Conservation (phyloP, 2,797 vertebrate genomes). For the Enoplosus armatus region DNA sequence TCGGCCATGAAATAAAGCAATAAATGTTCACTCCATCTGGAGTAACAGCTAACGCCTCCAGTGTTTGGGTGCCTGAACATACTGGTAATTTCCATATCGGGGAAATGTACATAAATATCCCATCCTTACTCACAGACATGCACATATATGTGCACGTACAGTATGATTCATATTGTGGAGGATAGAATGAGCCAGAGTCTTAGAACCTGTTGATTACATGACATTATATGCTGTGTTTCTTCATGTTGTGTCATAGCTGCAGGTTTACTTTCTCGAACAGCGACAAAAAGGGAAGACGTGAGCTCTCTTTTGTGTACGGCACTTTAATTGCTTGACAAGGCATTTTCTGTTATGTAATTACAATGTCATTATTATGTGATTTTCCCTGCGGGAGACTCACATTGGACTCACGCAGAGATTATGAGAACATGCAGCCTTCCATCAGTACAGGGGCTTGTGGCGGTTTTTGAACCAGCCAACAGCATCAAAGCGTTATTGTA, state of each 20-base stretch:
- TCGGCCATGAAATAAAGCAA: background rate
- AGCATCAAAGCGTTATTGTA: constrained; percentile 5
- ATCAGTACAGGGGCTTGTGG: background rate
- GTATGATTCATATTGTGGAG: background rate
- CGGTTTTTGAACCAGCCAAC: constrained; percentile 9
- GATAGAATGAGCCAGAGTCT: background rate
- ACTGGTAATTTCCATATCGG: constrained; percentile 31
- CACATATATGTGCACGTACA: background rate
- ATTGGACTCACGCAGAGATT: constrained; percentile 20
- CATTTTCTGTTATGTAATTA: constrained; percentile 32
- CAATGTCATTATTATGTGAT: constrained; percentile 25
- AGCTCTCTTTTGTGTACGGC: constrained; percentile 10
- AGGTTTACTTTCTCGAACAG: background rate
- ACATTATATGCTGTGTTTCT: background rate
- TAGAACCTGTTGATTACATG: constrained; percentile 2
- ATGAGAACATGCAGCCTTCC: constrained; percentile 22
- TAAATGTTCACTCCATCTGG: constrained; percentile 27
- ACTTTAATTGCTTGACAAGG: constrained; percentile 34
- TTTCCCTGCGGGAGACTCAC: constrained; percentile 20
- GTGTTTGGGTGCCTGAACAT: constrained; percentile 35
- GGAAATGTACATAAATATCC: constrained; percentile 15
- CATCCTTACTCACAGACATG: constrained; percentile 13
- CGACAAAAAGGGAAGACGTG: background rate
- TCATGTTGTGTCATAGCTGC: background rate
- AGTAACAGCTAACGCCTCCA: constrained; percentile 25